A percentile compares a stretch with the other conserved stretches of the same genome.
phyloP scores from a whole-genome alignment of 2,888 invertebrate species.

The Nebria salina region DNA sequence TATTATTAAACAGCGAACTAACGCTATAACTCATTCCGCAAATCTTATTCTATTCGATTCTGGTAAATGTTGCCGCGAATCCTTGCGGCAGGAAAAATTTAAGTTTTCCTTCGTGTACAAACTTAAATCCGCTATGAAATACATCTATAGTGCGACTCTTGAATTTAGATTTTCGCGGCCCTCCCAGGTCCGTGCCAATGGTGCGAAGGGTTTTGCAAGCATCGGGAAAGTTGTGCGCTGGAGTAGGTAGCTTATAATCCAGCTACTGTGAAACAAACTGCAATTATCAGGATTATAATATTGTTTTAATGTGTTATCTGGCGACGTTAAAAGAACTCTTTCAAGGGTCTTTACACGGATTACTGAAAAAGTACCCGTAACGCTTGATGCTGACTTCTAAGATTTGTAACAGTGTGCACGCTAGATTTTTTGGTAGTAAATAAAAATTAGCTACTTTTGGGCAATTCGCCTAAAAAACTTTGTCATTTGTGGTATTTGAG shows the following conservation, averaged over 20 bases:
- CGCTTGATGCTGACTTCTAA: neutral
- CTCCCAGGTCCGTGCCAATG: neutral
- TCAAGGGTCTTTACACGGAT: constrained; percentile 47
- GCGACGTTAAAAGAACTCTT: constrained; percentile 57
- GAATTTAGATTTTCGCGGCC: constrained; percentile 42
- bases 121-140: constrained; percentile 29
- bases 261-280: constrained; percentile 54
- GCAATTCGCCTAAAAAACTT: neutral
- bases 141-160: constrained; percentile 22
- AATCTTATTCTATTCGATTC: neutral
- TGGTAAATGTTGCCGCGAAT: too few relatives aligned
- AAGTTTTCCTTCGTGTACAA: neutral
- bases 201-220: constrained; percentile 14
- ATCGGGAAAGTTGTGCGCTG: constrained; percentile 43
- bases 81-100: too few relatives aligned
- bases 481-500: neutral
- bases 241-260: constrained; percentile 52
- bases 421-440: neutral
- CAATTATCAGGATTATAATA: constrained; percentile 64
- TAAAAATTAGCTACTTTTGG: neutral
- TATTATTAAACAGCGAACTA: constrained; percentile 20
- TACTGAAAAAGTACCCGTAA: constrained; percentile 18
- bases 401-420: too few relatives aligned
- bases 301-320: constrained; percentile 61
- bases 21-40: neutral